Evolutionary conservation across 2,113 vertebrate genomes (phyloP).

Genomic region (Cacatua alba): DNA sequence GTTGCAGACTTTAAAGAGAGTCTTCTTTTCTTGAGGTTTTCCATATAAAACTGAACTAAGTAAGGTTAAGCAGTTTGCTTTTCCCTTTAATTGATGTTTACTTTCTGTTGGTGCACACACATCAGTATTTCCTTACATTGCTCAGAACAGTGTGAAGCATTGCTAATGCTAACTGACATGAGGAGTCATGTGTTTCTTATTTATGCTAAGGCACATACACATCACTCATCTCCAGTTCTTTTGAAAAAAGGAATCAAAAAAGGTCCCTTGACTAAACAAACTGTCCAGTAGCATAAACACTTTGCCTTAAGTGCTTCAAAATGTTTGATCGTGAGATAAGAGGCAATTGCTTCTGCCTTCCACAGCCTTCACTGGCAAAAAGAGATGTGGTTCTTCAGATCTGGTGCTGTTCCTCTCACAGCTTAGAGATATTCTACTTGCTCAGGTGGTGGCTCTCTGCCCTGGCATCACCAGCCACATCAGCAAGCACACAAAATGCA

Average conservation of each 20-base stretch:
- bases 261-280: conserved; percentile 53
- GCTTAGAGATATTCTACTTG: not conserved
- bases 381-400: not conserved
- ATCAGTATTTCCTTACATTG: not conserved
- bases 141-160: not conserved
- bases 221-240: not conserved
- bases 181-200: not conserved
- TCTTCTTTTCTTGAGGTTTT: not conserved
- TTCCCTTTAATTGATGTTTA: not conserved
- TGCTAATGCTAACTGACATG: not conserved
- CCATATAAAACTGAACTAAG: not conserved
- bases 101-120: not conserved
- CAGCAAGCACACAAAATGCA: not conserved
- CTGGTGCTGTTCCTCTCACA: conserved; percentile 5
- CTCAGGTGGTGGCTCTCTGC: not conserved
- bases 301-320: conserved; percentile 9
- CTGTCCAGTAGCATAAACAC: conserved; percentile 49
- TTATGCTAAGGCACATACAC: not conserved
- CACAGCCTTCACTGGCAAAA: not conserved
- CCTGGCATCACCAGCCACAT: not conserved
- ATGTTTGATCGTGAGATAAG: conserved; percentile 32
- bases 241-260: not conserved
- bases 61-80: not conserved
- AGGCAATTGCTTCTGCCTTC: conserved; percentile 48
- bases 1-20: not conserved